Evolutionary conservation across 2,797 vertebrate species (phyloP), one percentile per base, ranked within the genome.

Genomic region (Vultur gryphus): DNA sequence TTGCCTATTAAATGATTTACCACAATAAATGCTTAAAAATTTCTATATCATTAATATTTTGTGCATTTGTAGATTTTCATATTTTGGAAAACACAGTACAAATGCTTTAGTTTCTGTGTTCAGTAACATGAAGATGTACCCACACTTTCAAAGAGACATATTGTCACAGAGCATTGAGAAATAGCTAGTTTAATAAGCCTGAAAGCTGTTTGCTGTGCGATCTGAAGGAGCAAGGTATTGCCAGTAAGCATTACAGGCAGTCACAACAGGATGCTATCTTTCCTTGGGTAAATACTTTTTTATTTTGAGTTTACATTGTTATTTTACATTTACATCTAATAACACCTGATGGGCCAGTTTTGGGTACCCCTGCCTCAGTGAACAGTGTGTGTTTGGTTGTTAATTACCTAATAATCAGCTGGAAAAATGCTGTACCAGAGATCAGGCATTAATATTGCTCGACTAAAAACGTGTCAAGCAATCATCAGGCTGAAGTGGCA

Each of bases 351-450:
- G 26, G 25, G 20, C 58, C 26, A 8, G 54, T 37, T 82, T 75
- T 23, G 51, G 31, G 39, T 87, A 82, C 33, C 62, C 16, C 19
- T 31, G 48, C 35, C 54, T 86, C 43, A 31, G 49, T 15, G 29
- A 93, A 21, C 88, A 77, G 52, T 5, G 9, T 46, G 46, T 19
- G 43, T 31, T 90, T 33, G 49, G 52, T 28, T 62, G 62, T 59
- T 90, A 87, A 92, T 92, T 79, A 59, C 81, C 52, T 62, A 57
- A 49, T 29, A 89, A 94, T 72, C 48, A 44, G 20, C 66, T 43
- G 64, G 44, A 33, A 86, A 61, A 69, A 62, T 13, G 35, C 48
- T 9, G 33, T 51, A 25, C 15, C n/a, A 9, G 69, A 21, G n/a
- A 15, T 20, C 7, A 29, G 52, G 21, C 59, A 2, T 26, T 66